phyloP scores from a whole-genome alignment of 2,113 vertebrate genomes.

The Nansenia antarctica region DNA sequence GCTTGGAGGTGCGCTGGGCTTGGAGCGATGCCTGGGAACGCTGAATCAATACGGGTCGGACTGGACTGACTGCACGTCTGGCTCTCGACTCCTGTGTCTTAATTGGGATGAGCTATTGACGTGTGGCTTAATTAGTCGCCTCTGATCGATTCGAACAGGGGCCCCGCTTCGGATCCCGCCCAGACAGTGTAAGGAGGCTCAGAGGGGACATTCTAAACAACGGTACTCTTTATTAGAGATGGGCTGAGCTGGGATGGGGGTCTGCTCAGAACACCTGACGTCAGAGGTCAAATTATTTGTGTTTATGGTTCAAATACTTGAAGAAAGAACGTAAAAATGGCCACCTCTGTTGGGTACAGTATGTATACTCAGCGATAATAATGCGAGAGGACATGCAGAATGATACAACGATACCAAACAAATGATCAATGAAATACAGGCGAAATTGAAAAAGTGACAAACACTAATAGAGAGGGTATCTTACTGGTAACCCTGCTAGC shows the following conservation, averaged over 20 bases:
- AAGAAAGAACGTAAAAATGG: too few relatives aligned
- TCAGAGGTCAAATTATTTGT: too few relatives aligned
- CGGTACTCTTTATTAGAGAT: too few relatives aligned
- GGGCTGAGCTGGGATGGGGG: too few relatives aligned
- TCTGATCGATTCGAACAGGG: slow-evolving; percentile 51
- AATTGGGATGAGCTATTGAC: slow-evolving; percentile 71
- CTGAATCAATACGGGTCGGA: slow-evolving; percentile 50
- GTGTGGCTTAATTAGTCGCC: slow-evolving; percentile 52
- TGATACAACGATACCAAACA: too few relatives aligned
- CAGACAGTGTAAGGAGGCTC: too few relatives aligned
- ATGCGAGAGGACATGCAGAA: background rate
- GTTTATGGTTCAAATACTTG: too few relatives aligned
- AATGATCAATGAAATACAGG: background rate
- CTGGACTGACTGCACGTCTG: slow-evolving; percentile 30
- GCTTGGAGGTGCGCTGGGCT: background rate
- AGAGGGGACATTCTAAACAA: too few relatives aligned
- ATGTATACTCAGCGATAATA: background rate
- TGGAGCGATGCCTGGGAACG: slow-evolving; percentile 43
- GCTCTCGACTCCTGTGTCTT: slow-evolving; percentile 52
- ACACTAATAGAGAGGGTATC: background rate
- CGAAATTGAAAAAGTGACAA: background rate
- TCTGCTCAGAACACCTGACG: too few relatives aligned
- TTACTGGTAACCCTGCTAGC: background rate
- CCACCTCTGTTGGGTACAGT: too few relatives aligned
- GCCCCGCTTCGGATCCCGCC: background rate